Evolutionary conservation across 2,888 invertebrate genomes (phyloP), one percentile per base, ranked within the genome.

Genomic region (Drosophila mayaguana): DNA sequence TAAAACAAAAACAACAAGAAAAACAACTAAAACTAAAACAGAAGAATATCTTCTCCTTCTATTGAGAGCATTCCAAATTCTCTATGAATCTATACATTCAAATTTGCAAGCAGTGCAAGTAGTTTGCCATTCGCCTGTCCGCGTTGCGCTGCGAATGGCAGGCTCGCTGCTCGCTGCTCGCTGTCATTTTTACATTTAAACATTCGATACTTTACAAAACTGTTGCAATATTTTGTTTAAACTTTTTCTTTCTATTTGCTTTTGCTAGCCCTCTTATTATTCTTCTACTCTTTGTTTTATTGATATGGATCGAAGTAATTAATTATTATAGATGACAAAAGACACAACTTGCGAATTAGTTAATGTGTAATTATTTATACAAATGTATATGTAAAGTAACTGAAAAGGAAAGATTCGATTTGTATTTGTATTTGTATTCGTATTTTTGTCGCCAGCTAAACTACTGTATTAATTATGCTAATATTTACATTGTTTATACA

Each of bases 401-500:
- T 45, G 45, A 66, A 65, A 61, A 32, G 46, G 32, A 63, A 69
- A 65, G 68, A 69, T 80, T 75, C 64, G 46, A 70, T 66, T 72
- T 79, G 74, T 83, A 83, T 80, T 80, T 18, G 43, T 43, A 20
- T 22, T 45, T 22, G 45, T 45, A 42, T 76, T 81, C 83, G 87
- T 50, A 69, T 66, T 71, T 80, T 81, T 84, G 87, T 84, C 85
- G 82, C 82, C 85, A 88, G 88, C 88, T 76, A 75, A 85, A 89
- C 69, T 85, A 85, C 85, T 85, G 85, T 85, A 85, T 85, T 85
- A 85, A 85, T 84, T 83, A 89, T 82, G 88, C 85, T 89, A 85
- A 88, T 88, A 82, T 85, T 88, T 83, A 84, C 76, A 71, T 89
- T 88, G 85, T 87, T 88, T 85, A 81, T 74, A 81, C 71, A 74